phyloP scores from a whole-genome alignment of 1,140 invertebrate species.

The Trachymyrmex cornetzi region DNA sequence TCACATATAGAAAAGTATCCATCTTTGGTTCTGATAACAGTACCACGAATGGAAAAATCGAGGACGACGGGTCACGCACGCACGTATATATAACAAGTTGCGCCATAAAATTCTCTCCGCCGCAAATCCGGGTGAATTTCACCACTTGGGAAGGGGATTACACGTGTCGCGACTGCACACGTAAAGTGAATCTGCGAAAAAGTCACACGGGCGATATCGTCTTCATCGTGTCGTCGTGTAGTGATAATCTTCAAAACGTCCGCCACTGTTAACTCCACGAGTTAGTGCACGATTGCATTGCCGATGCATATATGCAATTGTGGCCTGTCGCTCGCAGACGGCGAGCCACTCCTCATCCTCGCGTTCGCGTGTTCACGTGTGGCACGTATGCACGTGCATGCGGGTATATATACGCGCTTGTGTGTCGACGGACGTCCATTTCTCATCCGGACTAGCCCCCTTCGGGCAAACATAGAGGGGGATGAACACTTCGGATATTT shows the following conservation, averaged over 20 bases:
- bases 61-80: background rate
- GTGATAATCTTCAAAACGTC: background rate
- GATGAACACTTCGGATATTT: constrained; percentile 69
- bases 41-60: background rate
- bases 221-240: background rate
- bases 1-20: background rate
- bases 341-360: constrained; percentile 43
- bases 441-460: constrained; percentile 29
- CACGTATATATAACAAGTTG: too few relatives aligned
- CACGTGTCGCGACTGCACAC: constrained; percentile 5
- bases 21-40: background rate
- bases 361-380: background rate
- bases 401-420: background rate
- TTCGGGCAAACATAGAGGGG: background rate
- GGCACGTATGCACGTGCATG: background rate
- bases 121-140: constrained; percentile 25
- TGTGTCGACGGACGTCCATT: constrained; percentile 13
- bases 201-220: background rate
- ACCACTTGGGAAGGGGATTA: background rate
- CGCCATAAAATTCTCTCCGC: constrained; percentile 15
- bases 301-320: constrained; percentile 60
- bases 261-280: constrained; percentile 20
- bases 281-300: constrained; percentile 22
- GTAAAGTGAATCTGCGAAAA: constrained; percentile 42
- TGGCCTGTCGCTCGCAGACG: constrained; percentile 67